Base-by-base conservation (phyloP, 2,888 invertebrate genomes). In the Dolomedes plantarius region DNA sequence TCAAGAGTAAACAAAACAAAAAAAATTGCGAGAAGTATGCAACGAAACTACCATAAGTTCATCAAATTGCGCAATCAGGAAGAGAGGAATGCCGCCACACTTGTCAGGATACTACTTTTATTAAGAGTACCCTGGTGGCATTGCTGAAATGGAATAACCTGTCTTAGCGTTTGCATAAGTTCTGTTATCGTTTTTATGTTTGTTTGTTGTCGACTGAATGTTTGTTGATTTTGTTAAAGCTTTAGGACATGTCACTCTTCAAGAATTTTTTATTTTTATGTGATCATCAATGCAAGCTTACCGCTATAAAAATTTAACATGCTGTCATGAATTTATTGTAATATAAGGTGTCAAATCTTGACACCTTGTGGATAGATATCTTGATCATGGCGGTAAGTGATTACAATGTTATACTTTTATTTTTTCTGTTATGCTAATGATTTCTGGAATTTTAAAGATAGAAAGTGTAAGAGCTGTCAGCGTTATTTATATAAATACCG, bases 81-180 rank as follows among this genome's bases (percentile, higher is more conserved):
- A 36, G 32, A 32, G 23, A 36, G 83, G 83, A 83, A 83, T 83
- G 83, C 67, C 77, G 83, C 71, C 76, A 69, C 69, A 81, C 75
- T 81, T 82, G 82, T 83, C 76, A 72, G 28, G 74, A 82, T 62
- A 41, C 69, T 64, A 71, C 75, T 82, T 74, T 73, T 39, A 82
- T 71, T 77, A 83, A 56, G 72, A 64, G 69, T 50, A 46, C 56
- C 50, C 56, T 46, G 65, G 83, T 83, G 83, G 83, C 83, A 83
- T 65, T 83, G 71, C 83, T 67, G 36, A 36, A 9, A 7, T 36
- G 36, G 6, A 6, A 11, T 36, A 16, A 16, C n/a, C n/a, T 46
- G n/a, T 16, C 2, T 6, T 16, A 16, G 46, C 7, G 46, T 16
- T 46, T 46, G 11, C 16, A 36, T 36, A 7, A 11, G 11, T 46